Evolutionary conservation across 1,140 invertebrate genomes (phyloP).

Genomic region (Elymnias hypermnestra): DNA sequence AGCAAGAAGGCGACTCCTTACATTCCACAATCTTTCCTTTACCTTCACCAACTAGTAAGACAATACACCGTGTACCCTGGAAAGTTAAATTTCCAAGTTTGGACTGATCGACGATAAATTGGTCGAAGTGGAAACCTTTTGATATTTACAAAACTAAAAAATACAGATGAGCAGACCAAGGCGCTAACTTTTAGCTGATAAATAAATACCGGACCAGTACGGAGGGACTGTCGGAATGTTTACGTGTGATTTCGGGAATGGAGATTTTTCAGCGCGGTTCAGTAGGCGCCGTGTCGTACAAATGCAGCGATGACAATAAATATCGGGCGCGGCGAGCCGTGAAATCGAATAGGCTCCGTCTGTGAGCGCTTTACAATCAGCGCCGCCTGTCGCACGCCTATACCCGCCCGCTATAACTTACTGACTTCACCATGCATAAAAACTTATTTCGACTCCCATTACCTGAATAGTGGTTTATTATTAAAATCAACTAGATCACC

Average conservation of each 20-base stretch:
- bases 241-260: conserved; percentile 62
- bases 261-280: conserved; percentile 71
- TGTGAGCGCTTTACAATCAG: conserved; percentile 74
- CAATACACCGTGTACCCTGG: no score
- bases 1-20: no score
- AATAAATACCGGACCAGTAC: conserved; percentile 6
- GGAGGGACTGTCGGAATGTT: conserved; percentile 53
- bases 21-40: no score
- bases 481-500: neutral
- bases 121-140: no score
- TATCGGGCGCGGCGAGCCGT: conserved; percentile 69
- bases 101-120: no score
- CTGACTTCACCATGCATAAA: conserved; percentile 54
- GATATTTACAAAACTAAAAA: no score
- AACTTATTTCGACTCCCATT: conserved; percentile 45
- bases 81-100: no score
- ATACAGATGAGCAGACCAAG: no score
- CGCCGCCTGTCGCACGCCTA: conserved; percentile 61
- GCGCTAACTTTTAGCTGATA: no score
- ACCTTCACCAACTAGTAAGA: no score
- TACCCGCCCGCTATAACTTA: conserved; percentile 53
- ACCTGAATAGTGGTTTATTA: conserved; percentile 5
- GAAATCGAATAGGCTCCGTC: conserved; percentile 74
- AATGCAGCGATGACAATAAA: conserved; percentile 75
- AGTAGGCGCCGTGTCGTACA: conserved; percentile 69